Conservation (phyloP, 2,888 invertebrate genomes). For the Eupithecia tripunctaria region DNA sequence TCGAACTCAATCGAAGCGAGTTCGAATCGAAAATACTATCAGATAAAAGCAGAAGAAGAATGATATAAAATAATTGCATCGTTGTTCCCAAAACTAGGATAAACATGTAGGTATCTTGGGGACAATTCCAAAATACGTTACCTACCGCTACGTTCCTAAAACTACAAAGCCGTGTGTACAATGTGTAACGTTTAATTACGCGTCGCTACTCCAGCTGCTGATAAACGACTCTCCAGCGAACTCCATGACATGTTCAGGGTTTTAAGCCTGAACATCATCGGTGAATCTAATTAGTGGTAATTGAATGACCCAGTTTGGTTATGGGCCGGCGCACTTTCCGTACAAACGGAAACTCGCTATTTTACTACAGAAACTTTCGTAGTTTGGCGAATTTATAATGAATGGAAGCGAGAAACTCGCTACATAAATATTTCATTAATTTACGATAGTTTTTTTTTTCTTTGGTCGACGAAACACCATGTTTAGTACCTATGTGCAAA, state of each 20-base stretch:
- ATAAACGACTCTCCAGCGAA: conserved; percentile 74
- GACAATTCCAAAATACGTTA: neutral
- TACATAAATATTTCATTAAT: neutral
- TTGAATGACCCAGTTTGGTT: conserved; percentile 44
- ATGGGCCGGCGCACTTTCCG: neutral
- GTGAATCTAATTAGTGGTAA: conserved; percentile 47
- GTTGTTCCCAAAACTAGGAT: no score
- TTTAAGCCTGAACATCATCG: conserved; percentile 66
- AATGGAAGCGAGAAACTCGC: neutral
- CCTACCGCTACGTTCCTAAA: neutral
- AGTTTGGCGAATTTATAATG: no score
- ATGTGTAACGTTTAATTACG: conserved; percentile 74
- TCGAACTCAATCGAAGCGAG: no score
- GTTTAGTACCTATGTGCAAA: no score
- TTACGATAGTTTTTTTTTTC: no score
- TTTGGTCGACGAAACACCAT: no score
- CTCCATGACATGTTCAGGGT: conserved; percentile 74
- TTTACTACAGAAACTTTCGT: no score
- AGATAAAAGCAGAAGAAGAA: no score
- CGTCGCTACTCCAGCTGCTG: conserved; percentile 73
- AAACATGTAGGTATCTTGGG: no score
- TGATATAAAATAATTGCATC: no score
- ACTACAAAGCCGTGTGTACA: conserved; percentile 48
- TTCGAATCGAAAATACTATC: no score
- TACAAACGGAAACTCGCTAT: no score